Conservation (phyloP, 2,113 vertebrate genomes). For the Paralichthys olivaceus region DNA sequence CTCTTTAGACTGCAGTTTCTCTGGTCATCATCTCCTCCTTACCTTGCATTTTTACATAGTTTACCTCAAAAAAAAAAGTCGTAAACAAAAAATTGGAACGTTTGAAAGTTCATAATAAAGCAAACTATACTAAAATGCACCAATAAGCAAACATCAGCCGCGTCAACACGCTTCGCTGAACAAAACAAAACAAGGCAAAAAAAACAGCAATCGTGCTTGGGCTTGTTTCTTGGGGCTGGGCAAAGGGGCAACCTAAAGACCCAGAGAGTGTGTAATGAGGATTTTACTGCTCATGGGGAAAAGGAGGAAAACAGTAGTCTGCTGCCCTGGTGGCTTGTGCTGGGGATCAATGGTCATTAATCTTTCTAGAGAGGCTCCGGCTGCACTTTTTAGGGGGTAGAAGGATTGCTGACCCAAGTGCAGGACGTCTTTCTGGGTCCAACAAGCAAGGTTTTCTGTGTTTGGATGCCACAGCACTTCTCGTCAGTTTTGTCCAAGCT, state of each 20-base stretch:
- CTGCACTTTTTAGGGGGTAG: slow-evolving; percentile 76
- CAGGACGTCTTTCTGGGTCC: slow-evolving; percentile 68
- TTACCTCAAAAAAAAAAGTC: slow-evolving; percentile 16
- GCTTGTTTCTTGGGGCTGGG: slow-evolving; percentile 8
- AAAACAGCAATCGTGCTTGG: slow-evolving; percentile 51
- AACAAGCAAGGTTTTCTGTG: slow-evolving; percentile 63
- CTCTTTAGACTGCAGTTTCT: slow-evolving; percentile 17
- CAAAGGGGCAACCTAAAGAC: slow-evolving; percentile 52
- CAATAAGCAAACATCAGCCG: slow-evolving; percentile 42
- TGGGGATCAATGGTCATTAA: slow-evolving; percentile 82
- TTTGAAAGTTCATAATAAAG: slow-evolving; percentile 26
- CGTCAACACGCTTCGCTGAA: slow-evolving; percentile 41
- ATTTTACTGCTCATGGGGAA: slow-evolving; percentile 64
- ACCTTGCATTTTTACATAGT: not conserved
- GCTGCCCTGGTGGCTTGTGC: slow-evolving; percentile 72
- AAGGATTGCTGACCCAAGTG: slow-evolving; percentile 80
- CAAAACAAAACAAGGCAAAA: slow-evolving; percentile 46
- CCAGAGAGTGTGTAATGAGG: slow-evolving; percentile 68
- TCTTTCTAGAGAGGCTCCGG: slow-evolving; percentile 75
- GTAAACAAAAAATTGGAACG: not conserved
- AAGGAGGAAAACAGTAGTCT: slow-evolving; percentile 56
- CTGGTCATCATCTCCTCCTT: not conserved
- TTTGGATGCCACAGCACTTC: slow-evolving; percentile 75
- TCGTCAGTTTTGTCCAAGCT: slow-evolving; percentile 33
- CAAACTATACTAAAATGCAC: slow-evolving; percentile 1